Conservation (phyloP, 2,113 vertebrate species). For the Camelus bactrianus region DNA sequence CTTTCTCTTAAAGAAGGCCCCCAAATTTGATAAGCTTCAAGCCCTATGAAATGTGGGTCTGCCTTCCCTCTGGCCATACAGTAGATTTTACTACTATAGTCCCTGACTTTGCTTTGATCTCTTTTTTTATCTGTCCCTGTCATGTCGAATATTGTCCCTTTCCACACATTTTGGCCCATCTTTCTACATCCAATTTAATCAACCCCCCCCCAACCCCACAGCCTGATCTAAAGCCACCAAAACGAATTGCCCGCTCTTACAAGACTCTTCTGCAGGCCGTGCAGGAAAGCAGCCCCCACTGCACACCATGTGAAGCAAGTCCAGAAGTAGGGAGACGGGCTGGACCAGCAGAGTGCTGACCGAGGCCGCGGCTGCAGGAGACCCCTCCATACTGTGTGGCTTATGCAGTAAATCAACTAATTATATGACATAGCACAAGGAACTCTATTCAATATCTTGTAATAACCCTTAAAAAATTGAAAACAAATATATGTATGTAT, state of each 20-base stretch:
- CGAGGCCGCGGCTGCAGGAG: not conserved
- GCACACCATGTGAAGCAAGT: not conserved
- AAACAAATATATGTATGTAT: no score
- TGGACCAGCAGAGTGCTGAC: not conserved
- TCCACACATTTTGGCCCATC: not conserved
- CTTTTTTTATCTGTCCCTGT: not conserved
- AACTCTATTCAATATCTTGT: no score
- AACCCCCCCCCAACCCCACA: not conserved
- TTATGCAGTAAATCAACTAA: not conserved
- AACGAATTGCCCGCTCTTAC: not conserved
- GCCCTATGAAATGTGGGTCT: not conserved
- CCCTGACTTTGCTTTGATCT: not conserved
- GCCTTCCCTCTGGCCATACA: not conserved
- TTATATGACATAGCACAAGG: no score
- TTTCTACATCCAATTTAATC: not conserved
- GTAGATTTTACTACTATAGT: not conserved
- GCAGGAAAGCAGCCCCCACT: not conserved
- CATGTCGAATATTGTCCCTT: not conserved
- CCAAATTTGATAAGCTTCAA: not conserved
- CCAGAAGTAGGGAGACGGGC: not conserved
- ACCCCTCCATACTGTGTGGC: not conserved
- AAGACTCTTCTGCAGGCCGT: not conserved
- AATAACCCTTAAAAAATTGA: no score
- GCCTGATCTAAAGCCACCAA: not conserved
- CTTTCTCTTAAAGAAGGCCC: not conserved